Conservation (phyloP, 1,140 invertebrate genomes). For the Nasonia vitripennis region DNA sequence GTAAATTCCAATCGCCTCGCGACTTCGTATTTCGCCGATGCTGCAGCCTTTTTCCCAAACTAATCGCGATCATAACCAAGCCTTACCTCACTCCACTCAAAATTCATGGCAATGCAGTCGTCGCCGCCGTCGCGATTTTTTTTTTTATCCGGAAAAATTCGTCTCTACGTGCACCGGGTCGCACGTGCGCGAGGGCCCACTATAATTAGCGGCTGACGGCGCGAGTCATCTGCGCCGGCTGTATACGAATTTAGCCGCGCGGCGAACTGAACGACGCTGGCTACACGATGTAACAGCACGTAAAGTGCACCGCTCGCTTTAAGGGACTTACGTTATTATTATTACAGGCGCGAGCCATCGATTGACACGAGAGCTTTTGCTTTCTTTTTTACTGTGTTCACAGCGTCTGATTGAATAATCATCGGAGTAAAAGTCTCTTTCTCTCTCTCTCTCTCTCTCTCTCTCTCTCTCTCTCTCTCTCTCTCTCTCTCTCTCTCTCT, state of each 20-base stretch:
- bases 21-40: background rate
- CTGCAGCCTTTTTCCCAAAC: background rate
- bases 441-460: too few relatives aligned
- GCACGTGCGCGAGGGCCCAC: background rate
- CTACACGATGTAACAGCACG: background rate
- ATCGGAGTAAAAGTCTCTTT: too few relatives aligned
- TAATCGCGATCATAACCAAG: too few relatives aligned
- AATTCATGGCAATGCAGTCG: background rate
- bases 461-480: too few relatives aligned
- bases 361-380: too few relatives aligned
- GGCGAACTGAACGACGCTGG: background rate
- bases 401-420: too few relatives aligned
- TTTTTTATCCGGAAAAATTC: background rate
- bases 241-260: slow-evolving; percentile 25
- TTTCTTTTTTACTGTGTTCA: too few relatives aligned
- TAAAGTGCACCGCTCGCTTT: background rate
- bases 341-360: background rate
- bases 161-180: background rate
- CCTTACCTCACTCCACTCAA: background rate
- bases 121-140: background rate
- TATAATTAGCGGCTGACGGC: slow-evolving; percentile 31
- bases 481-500: too few relatives aligned
- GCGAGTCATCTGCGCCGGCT: background rate
- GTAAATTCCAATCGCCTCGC: background rate
- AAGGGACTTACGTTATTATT: background rate